Evolutionary conservation across 2,113 vertebrate genomes (phyloP), one percentile per base, ranked within the genome.

Genomic region (Clinocottus analis): DNA sequence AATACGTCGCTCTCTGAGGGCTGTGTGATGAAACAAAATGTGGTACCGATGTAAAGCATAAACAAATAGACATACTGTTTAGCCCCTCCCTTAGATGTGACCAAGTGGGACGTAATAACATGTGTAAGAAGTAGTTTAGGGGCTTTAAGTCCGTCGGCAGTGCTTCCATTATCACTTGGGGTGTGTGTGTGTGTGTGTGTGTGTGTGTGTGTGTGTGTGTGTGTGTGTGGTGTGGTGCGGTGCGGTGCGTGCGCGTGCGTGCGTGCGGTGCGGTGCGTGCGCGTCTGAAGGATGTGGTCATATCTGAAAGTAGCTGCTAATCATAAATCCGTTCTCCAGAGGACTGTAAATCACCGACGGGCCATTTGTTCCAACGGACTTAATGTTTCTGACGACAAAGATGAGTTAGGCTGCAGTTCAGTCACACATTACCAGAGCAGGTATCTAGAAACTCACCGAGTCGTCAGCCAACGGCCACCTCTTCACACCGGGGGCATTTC

Each of bases 241-340:
- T n/a, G n/a, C n/a, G 2, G 64, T 41, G 74, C n/a, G 25, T 31
- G 56, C 4, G 27, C 17, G 49, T 53, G 49, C 11, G 45, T 3
- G 64, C 35, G 73, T 33, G 49, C n/a, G n/a, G n/a, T 51, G 55
- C 27, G 47, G 64, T 56, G 47, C 67, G 56, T 58, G 5, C 47
- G 12, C 59, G 39, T 25, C 33, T 16, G 51, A 73, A 70, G 75
- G 80, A 77, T 58, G 75, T 77, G 80, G 78, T 84, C 61, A 75
- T 83, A 74, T 72, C 72, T 69, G 51, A 82, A 77, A 86, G 66
- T 75, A 83, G 79, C 80, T 60, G 60, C 69, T 84, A 72, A 85
- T 82, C 71, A 74, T 79, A 73, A 78, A 80, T 65, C 69, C 59
- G 10, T 58, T 60, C 83, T 72, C 65, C 6, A 5, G 60, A 69